phyloP scores from a whole-genome alignment of 2,113 vertebrate genomes.

The Ifrita kowaldi region DNA sequence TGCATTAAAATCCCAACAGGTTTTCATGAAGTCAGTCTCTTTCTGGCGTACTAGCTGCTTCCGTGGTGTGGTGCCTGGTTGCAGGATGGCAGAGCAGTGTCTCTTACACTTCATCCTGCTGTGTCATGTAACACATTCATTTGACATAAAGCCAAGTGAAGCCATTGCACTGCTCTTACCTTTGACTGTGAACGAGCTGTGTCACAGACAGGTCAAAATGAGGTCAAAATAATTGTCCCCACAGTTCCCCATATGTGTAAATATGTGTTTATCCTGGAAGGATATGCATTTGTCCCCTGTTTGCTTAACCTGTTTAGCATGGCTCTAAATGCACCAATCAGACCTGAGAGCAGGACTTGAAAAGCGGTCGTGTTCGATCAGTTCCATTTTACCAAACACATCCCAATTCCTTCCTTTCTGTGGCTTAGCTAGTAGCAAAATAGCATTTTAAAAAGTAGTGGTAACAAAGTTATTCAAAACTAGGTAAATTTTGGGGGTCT shows the following conservation, averaged over 20 bases:
- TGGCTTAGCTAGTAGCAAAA: neutral
- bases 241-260: rapidly evolving
- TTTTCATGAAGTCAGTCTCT: neutral
- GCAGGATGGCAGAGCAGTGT: neutral
- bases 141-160: neutral
- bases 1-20: neutral
- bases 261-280: neutral
- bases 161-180: neutral
- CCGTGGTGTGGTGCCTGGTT: neutral
- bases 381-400: neutral
- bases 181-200: neutral
- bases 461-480: neutral
- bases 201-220: neutral
- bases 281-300: neutral
- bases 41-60: neutral
- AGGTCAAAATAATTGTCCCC: neutral
- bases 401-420: neutral
- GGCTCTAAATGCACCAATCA: neutral
- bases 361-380: neutral
- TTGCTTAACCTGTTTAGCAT: neutral
- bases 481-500: neutral
- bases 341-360: neutral
- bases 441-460: neutral
- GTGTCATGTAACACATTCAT: neutral
- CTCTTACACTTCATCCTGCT: neutral